Evolutionary conservation across 2,113 vertebrate species (phyloP).

Genomic region (Indicator indicator): DNA sequence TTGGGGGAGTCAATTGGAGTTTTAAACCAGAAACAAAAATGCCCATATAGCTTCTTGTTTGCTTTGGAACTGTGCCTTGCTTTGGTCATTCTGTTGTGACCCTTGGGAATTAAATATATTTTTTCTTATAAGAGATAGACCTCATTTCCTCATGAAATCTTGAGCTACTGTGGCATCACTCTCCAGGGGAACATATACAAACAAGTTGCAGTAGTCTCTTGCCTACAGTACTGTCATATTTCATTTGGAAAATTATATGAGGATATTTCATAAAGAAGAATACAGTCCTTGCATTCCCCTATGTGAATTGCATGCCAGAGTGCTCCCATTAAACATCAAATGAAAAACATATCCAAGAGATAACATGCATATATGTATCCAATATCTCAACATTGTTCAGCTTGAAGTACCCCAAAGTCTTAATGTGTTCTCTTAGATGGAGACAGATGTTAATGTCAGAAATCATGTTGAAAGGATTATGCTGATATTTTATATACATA

Average conservation of each 20-base stretch:
- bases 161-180: background rate
- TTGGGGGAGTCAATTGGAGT: background rate
- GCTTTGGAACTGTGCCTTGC: background rate
- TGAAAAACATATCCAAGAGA: background rate
- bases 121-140: background rate
- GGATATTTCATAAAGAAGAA: background rate
- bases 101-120: background rate
- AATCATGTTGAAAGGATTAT: background rate
- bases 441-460: background rate
- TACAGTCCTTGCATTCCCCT: background rate
- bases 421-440: background rate
- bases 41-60: background rate
- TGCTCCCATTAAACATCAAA: background rate
- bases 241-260: background rate
- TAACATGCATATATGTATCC: background rate
- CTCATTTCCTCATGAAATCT: background rate
- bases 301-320: background rate
- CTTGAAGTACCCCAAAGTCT: background rate
- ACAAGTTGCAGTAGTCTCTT: background rate
- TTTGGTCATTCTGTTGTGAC: background rate
- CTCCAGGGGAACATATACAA: conserved; percentile 9
- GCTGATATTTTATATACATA: background rate
- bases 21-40: background rate
- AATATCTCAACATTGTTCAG: background rate
- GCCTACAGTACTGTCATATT: background rate